These are phyloP conservation scores for Rhinophrynus dorsalis DNA, from an alignment of 2,797 vertebrate genomes.

Conservation along the genomic window DNA sequence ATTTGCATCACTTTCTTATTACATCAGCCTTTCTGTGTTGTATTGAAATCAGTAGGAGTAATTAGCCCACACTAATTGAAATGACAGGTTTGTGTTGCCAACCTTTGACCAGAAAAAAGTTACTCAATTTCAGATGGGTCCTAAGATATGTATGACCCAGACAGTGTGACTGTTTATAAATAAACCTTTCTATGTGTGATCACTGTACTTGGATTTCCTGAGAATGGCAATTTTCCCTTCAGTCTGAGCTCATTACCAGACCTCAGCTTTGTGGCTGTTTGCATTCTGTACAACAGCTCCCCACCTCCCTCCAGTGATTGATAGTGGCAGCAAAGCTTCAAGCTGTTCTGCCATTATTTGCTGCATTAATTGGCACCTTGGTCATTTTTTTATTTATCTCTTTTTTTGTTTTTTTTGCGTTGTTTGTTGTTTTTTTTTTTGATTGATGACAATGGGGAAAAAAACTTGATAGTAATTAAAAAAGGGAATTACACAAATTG, in stretches of 20 bases:
- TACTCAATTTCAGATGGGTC: background rate
- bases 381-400: background rate
- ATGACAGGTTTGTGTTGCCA: no score
- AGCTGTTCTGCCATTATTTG: background rate
- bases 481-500: background rate
- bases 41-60: no score
- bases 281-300: background rate
- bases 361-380: background rate
- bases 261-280: background rate
- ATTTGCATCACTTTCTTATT: no score
- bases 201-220: background rate
- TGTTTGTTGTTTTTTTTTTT: background rate
- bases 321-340: background rate
- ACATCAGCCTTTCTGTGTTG: no score
- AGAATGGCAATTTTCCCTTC: constrained; percentile 17
- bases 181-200: background rate
- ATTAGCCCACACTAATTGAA: no score
- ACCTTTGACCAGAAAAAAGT: no score
- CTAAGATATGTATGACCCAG: background rate
- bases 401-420: no score
- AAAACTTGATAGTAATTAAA: background rate
- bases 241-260: constrained; percentile 2
- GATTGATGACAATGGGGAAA: background rate
- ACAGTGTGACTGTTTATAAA: background rate
- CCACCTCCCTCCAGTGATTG: background rate